Evolutionary conservation across 2,888 invertebrate genomes (phyloP).

Genomic region (Liodrosophila aerea): DNA sequence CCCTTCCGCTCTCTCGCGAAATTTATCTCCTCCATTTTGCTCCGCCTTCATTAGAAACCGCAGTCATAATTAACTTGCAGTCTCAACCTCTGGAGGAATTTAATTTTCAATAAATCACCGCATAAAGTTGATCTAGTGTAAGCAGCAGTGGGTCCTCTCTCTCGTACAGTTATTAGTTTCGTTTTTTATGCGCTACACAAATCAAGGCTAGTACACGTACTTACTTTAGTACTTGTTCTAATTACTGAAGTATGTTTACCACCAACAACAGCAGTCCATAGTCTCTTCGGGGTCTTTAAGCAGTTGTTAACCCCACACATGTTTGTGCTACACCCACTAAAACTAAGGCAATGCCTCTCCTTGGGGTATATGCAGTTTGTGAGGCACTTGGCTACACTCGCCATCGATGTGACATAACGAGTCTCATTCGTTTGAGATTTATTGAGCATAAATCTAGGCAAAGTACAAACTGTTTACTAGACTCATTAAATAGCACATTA

Average conservation of each 20-base stretch:
- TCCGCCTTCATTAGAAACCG: slow-evolving; percentile 46
- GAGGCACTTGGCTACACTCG: background rate
- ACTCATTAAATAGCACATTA: background rate
- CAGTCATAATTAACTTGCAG: slow-evolving; percentile 74
- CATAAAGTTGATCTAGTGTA: slow-evolving; percentile 53
- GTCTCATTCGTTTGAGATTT: too few species aligned
- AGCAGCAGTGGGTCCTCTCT: too few species aligned
- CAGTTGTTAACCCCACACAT: slow-evolving; percentile 46
- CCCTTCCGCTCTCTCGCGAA: background rate
- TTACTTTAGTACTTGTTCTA: slow-evolving; percentile 39
- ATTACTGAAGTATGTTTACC: slow-evolving; percentile 33
- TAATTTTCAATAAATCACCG: slow-evolving; percentile 69
- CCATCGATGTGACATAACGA: too few species aligned
- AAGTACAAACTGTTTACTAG: too few species aligned
- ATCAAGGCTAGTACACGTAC: slow-evolving; percentile 29
- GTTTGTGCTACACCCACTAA: slow-evolving; percentile 41
- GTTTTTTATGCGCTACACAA: slow-evolving; percentile 28
- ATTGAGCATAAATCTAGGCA: too few species aligned
- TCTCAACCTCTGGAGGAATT: slow-evolving; percentile 39
- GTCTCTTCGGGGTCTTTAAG: slow-evolving; percentile 22
- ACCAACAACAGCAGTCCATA: too few species aligned
- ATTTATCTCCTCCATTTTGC: background rate
- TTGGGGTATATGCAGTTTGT: slow-evolving; percentile 14
- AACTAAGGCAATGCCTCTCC: background rate
- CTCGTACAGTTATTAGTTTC: slow-evolving; percentile 22